These are phyloP conservation scores for Actinia equina DNA, from an alignment of 64 coral and sea anemone species.

Conservation along the genomic window DNA sequence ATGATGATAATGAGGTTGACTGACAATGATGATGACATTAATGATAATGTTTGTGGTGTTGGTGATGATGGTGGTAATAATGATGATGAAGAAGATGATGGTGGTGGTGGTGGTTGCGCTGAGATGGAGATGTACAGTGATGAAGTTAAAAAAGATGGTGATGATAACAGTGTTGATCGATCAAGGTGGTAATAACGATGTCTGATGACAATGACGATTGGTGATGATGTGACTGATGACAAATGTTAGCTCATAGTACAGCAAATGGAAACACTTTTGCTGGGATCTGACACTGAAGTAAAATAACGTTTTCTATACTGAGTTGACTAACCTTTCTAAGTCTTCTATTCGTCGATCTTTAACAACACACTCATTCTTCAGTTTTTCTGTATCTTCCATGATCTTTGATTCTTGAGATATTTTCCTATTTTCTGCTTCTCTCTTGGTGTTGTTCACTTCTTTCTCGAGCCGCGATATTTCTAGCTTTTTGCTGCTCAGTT, in stretches of 20 bases:
- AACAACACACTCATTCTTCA: slow-evolving; percentile 27
- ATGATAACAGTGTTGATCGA: neutral
- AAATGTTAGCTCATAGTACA: neutral
- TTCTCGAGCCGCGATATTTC: slow-evolving; percentile 77
- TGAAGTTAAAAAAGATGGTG: neutral
- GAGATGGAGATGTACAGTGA: neutral
- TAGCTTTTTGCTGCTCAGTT: slow-evolving; percentile 78
- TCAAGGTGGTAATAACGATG: neutral
- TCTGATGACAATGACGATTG: neutral
- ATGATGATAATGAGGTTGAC: no score
- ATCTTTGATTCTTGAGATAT: slow-evolving; percentile 39
- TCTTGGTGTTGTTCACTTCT: slow-evolving; percentile 57
- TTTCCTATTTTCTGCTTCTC: slow-evolving; percentile 47
- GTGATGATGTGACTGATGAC: neutral
- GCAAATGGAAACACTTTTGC: neutral
- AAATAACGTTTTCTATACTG: neutral
- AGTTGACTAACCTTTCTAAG: slow-evolving; percentile 65
- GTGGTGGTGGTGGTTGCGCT: neutral
- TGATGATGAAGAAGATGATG: no score
- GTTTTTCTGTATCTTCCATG: slow-evolving; percentile 40
- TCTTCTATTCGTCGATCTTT: slow-evolving; percentile 82
- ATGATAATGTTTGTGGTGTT: no score
- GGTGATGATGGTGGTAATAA: neutral
- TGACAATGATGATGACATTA: no score
- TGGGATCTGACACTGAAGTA: neutral